Percentiles rank a stretch among this genome's conserved stretches.
Evolutionary conservation across 2,113 vertebrate genomes (phyloP).

Genomic region (Campylomormyrus numenius): DNA sequence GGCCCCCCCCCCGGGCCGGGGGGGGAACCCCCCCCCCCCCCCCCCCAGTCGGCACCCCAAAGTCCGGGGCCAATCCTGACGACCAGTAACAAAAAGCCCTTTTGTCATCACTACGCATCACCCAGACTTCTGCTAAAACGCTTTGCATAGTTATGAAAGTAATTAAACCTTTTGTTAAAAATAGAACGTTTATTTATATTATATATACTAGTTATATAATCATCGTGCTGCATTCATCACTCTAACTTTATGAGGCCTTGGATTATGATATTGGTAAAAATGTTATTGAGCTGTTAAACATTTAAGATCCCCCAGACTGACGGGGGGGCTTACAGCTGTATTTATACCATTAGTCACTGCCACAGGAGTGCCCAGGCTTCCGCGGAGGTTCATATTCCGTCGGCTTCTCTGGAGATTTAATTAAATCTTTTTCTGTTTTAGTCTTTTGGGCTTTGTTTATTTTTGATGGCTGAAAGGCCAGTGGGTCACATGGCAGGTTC

Average conservation of each 20-base stretch:
- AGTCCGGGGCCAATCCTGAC: not conserved
- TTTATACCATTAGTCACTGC: not conserved
- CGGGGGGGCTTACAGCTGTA: not conserved
- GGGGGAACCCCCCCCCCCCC: no score
- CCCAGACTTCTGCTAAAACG: not conserved
- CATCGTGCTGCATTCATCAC: not conserved
- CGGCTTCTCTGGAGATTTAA: not conserved
- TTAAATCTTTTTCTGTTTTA: not conserved
- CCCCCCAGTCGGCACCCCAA: no score
- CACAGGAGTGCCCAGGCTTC: not conserved
- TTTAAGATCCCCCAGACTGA: not conserved
- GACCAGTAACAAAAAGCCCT: not conserved
- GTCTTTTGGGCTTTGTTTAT: not conserved
- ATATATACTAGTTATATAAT: not conserved
- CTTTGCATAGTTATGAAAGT: not conserved
- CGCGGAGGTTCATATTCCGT: not conserved
- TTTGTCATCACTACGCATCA: not conserved
- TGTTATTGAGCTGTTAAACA: not conserved
- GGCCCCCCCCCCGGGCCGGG: no score
- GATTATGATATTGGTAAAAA: not conserved
- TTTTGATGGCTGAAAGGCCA: not conserved
- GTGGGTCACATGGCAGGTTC: not conserved
- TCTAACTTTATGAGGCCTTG: not conserved
- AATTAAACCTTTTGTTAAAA: not conserved
- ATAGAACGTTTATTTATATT: not conserved